A percentile compares a stretch with the other conserved stretches of the same genome.
Evolutionary conservation across 2,888 invertebrate genomes (phyloP).

Genomic region (Eupithecia exiguata): DNA sequence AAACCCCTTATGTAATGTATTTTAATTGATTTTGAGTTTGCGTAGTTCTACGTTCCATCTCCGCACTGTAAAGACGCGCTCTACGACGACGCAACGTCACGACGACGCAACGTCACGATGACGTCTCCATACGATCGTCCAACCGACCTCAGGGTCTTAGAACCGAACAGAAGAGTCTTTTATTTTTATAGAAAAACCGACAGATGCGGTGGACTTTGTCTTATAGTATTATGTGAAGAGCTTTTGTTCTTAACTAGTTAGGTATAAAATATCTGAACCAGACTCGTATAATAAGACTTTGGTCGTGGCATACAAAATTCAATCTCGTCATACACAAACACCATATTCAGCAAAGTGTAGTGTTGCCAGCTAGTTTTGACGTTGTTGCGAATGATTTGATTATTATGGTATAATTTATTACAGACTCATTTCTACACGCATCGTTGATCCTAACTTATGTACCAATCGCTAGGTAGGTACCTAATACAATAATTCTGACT

Average conservation of each 20-base stretch:
- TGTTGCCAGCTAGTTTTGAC: constrained; percentile 14
- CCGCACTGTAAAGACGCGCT: too few species aligned
- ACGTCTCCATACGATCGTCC: too few species aligned
- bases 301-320: constrained; percentile 33
- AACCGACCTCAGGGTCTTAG: too few species aligned
- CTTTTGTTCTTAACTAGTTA: constrained; percentile 14
- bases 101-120: too few species aligned
- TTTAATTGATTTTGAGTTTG: too few species aligned
- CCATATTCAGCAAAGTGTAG: constrained; percentile 16
- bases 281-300: constrained; percentile 28
- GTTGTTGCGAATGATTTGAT: not conserved
- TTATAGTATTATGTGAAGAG: not conserved
- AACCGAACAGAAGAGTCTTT: too few species aligned
- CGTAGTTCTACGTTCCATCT: too few species aligned
- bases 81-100: too few species aligned
- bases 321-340: constrained; percentile 36
- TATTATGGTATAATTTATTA: not conserved
- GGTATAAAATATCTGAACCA: constrained; percentile 11
- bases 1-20: too few species aligned
- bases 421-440: not conserved
- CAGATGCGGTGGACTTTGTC: not conserved
- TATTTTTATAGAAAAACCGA: not conserved
- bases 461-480: too few species aligned
- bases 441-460: not conserved
- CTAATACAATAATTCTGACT: too few species aligned